Percentiles rank a stretch among this genome's conserved stretches.
These are phyloP conservation scores for Drosophila rellima DNA, from an alignment of 2,888 invertebrate species.

Conservation along the genomic window DNA sequence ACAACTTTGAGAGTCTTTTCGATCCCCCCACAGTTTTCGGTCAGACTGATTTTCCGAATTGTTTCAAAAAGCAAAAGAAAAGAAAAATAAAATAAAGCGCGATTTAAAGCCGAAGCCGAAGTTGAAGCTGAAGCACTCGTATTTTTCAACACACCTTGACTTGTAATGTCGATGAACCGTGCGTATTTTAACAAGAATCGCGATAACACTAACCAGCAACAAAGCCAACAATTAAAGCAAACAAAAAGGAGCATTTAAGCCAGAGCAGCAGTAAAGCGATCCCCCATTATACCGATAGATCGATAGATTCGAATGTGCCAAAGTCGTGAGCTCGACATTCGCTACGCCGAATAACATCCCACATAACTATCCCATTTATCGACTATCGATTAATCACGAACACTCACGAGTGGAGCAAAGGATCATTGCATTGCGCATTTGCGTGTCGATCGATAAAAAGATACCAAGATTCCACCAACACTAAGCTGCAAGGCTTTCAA, in stretches of 20 bases:
- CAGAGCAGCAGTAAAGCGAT: slow-evolving; percentile 14
- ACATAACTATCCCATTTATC: background rate
- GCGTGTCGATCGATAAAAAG: slow-evolving; percentile 21
- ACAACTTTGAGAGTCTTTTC: slow-evolving; percentile 60
- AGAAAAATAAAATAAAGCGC: slow-evolving; percentile 18
- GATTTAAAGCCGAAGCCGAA: slow-evolving; percentile 20
- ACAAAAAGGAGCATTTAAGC: slow-evolving; percentile 29
- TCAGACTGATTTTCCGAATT: slow-evolving; percentile 24
- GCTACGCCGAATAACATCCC: slow-evolving; percentile 17
- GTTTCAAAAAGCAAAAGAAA: slow-evolving; percentile 20
- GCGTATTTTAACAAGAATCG: slow-evolving; percentile 67
- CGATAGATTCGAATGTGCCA: slow-evolving; percentile 55
- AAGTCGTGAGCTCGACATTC: slow-evolving; percentile 28
- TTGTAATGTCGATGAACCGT: slow-evolving; percentile 81
- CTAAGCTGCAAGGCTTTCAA: slow-evolving; percentile 80
- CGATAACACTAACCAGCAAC: slow-evolving; percentile 37
- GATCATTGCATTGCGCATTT: slow-evolving; percentile 18
- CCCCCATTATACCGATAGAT: background rate
- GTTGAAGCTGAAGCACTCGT: slow-evolving; percentile 30
- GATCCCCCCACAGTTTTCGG: slow-evolving; percentile 3
- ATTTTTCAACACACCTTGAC: slow-evolving; percentile 57
- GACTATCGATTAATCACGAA: background rate
- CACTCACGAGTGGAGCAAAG: background rate
- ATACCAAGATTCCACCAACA: slow-evolving; percentile 83
- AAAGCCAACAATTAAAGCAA: slow-evolving; percentile 18